These are phyloP conservation scores for Alloscopus bannaensis DNA, from an alignment of 2,888 invertebrate species.

Conservation along the genomic window DNA sequence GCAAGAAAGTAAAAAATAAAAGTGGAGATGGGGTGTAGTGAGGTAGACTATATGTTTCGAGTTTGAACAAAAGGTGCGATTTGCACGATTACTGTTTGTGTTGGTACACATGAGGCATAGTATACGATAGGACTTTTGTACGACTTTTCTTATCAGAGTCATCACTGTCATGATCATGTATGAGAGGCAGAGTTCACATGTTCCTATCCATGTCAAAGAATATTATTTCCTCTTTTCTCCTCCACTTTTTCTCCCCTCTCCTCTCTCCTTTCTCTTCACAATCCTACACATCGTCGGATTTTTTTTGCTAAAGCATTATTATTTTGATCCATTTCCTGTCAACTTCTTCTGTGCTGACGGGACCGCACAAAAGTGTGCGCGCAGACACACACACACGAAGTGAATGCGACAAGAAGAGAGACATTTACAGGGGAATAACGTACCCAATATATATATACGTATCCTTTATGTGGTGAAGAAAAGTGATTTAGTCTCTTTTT, in stretches of 20 bases:
- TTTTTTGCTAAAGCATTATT: slow-evolving; percentile 33
- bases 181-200: slow-evolving; percentile 3
- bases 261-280: neutral
- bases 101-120: too few relatives aligned
- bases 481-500: slow-evolving; percentile 50
- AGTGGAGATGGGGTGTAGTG: too few relatives aligned
- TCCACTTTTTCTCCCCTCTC: slow-evolving; percentile 10
- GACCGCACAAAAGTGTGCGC: neutral
- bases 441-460: too few relatives aligned
- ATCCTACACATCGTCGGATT: neutral
- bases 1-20: too few relatives aligned
- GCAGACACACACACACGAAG: neutral
- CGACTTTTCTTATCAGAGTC: neutral
- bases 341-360: slow-evolving; percentile 28
- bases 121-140: too few relatives aligned
- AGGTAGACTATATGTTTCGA: too few relatives aligned
- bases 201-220: slow-evolving; percentile 5
- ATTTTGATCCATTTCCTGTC: slow-evolving; percentile 59
- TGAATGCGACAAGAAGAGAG: slow-evolving; percentile 11
- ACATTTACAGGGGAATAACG: too few relatives aligned
- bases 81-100: too few relatives aligned
- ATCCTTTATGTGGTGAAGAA: slow-evolving; percentile 5
- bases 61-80: too few relatives aligned
- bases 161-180: neutral
- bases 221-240: slow-evolving; percentile 20